Evolutionary conservation across 2,888 invertebrate genomes (phyloP), one percentile per base, ranked within the genome.

Genomic region (Pharmacophagus antenor): DNA sequence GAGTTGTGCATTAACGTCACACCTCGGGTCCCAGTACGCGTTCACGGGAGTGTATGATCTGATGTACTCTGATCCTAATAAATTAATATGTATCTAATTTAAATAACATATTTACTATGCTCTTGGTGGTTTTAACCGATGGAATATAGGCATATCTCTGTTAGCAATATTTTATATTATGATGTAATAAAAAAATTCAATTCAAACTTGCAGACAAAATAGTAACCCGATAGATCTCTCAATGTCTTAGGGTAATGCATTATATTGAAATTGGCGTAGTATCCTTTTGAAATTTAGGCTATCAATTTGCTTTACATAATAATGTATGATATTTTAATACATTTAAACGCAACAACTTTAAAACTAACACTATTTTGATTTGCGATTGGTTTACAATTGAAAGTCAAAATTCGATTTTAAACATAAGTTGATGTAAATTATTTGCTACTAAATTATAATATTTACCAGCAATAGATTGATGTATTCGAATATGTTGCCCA

Each of bases 31-130:
- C 88, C 88, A 89, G 23, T 82, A 85, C 1, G 88, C 87, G 0
- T 87, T 87, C 4, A 89, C 94, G 2, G 96, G 96, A 0, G 98
- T 98, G 82, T 98, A 98, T 61, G 95, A 94, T 18, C 97, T 92
- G 2, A 93, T 92, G 50, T 95, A 86, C 70, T 94, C 93, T 68
- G 92, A 89, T 55, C 93, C 60, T 60, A 17, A 12, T 5, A 5
- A 59, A 37, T 18, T 25, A 58, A 21, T 18, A 55, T 12, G 18
- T 22, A 50, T 10, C 37, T 6, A 37, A 37, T 15, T 15, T n/a
- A n/a, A n/a, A n/a, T n/a, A n/a, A n/a, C n/a, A n/a, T n/a, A n/a
- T n/a, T n/a, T n/a, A n/a, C n/a, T n/a, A n/a, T n/a, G n/a, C n/a
- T n/a, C n/a, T n/a, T n/a, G n/a, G n/a, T 25, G 7, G 23, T 25